Evolutionary conservation across 2,797 vertebrate genomes (phyloP).

Genomic region (Telmatherina bonti): DNA sequence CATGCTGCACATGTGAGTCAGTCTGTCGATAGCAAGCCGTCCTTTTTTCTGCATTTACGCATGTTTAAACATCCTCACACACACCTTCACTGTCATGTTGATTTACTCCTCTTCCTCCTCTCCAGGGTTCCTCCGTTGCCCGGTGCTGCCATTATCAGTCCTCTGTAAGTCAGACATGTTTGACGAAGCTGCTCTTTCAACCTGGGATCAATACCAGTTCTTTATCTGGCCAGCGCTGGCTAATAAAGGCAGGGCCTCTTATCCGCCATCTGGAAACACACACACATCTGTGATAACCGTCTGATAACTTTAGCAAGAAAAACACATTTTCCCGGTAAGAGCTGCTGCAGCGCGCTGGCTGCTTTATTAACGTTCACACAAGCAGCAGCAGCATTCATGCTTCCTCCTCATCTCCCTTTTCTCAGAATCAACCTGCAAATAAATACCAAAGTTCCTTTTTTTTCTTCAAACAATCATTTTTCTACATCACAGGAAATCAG

Average conservation of each 20-base stretch:
- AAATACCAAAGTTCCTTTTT: slow-evolving; percentile 48
- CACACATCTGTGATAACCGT: slow-evolving; percentile 54
- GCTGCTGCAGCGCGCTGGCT: slow-evolving; percentile 27
- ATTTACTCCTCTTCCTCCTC: slow-evolving; percentile 54
- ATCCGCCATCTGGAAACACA: slow-evolving; percentile 83
- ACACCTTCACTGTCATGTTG: slow-evolving; percentile 50
- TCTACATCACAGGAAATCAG: slow-evolving; percentile 63
- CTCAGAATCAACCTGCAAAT: slow-evolving; percentile 36
- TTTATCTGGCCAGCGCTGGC: slow-evolving; percentile 85
- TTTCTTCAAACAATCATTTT: slow-evolving; percentile 33
- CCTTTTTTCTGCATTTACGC: slow-evolving; percentile 33
- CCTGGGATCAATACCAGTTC: slow-evolving; percentile 87
- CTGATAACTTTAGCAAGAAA: slow-evolving; percentile 74
- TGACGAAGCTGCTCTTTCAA: slow-evolving; percentile 89
- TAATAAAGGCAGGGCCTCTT: slow-evolving; percentile 87
- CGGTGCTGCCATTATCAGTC: slow-evolving; percentile 82
- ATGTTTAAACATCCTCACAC: slow-evolving; percentile 15
- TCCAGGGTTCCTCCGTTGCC: slow-evolving; percentile 80
- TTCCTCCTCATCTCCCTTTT: slow-evolving; percentile 28
- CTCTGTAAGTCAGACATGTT: slow-evolving; percentile 88
- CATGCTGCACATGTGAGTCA: slow-evolving; percentile 45
- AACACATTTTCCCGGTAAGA: slow-evolving; percentile 71
- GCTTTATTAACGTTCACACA: slow-evolving; percentile 58
- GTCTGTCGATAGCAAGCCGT: slow-evolving; percentile 41
- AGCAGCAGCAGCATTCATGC: neutral